These are phyloP conservation scores for Limnothrissa miodon DNA, from an alignment of 2,113 vertebrate genomes.

Conservation along the genomic window DNA sequence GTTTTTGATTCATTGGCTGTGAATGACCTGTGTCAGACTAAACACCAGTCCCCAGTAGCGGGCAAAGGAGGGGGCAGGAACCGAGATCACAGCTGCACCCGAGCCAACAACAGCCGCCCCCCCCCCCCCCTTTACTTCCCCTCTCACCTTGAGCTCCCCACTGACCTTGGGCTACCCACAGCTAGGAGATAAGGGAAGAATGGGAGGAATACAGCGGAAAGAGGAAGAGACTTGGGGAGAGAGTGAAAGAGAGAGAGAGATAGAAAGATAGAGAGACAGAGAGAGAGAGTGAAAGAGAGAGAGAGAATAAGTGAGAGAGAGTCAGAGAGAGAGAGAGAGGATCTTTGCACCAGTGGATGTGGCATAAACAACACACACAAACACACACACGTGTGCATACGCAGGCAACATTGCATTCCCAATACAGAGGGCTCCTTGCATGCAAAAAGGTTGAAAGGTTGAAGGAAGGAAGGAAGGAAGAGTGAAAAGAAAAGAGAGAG, in stretches of 20 bases:
- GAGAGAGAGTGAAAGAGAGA: background rate
- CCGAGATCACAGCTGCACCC: background rate
- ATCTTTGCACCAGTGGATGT: background rate
- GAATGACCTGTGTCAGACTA: conserved; percentile 64
- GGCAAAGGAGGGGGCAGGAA: conserved; percentile 36
- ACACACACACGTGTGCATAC: background rate
- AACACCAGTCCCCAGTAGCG: conserved; percentile 64
- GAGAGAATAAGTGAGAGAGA: background rate
- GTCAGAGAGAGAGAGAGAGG: background rate
- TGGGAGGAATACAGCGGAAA: background rate
- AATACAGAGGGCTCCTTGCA: background rate
- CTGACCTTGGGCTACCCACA: conserved; percentile 53
- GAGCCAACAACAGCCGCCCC: conserved; percentile 26
- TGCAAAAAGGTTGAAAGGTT: background rate
- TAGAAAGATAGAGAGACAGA: background rate
- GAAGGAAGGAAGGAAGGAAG: background rate
- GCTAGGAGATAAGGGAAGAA: background rate
- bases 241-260: background rate
- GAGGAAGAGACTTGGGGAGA: background rate
- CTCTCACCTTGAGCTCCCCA: background rate
- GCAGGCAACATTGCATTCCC: background rate
- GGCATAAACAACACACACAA: background rate
- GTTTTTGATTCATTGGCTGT: conserved; percentile 60
- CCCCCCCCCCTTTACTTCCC: background rate
- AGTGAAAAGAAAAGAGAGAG: background rate